Base-by-base conservation (phyloP, 2,797 vertebrate genomes). In the Diglossa cyanea region DNA sequence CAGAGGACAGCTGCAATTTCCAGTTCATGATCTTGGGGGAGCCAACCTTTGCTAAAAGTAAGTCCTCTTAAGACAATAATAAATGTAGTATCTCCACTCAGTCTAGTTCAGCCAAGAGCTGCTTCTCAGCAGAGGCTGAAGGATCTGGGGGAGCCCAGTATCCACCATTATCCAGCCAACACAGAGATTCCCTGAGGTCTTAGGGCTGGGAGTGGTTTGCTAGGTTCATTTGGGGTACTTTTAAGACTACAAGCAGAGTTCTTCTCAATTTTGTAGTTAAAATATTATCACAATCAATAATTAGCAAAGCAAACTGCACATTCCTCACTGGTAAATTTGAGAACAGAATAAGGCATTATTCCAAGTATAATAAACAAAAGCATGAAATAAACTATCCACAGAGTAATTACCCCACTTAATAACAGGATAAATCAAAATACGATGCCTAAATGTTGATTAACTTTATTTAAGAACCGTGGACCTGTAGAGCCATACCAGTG, bases 381-480 rank as follows among this genome's bases (percentile, higher is more conserved):
- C 66, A 86, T 58, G 33, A 92, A 68, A 78, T 79, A 26, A 90
- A 90, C 58, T n/a, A 39, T 37, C 55, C 39, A 66, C 4, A 2
- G 53, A 24, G 47, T 9, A 62, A 90, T 70, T 55, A 88, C 7
- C 62, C 57, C 40, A 58, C 37, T 55, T 87, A 83, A 24, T 39
- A 61, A 78, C 11, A 53, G 17, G 7, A 63, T 19, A 57, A 73
- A 91, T 58, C 66, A 88, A 86, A 95, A 84, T 5, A 62, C 1
- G 44, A 55, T 70, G 48, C 91, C 87, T 74, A 3, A 16, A 57
- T 3, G n/a, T 61, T 35, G 44, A 53, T 90, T 63, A 91, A 72
- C 37, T 93, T 93, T 73, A 82, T 50, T 80, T 92, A 91, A 91
- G 58, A 78, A 90, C 25, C 78, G 79, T 60, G 79, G 81, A 62